Conservation (phyloP, 2,888 invertebrate species). For the Lasiommata megera region DNA sequence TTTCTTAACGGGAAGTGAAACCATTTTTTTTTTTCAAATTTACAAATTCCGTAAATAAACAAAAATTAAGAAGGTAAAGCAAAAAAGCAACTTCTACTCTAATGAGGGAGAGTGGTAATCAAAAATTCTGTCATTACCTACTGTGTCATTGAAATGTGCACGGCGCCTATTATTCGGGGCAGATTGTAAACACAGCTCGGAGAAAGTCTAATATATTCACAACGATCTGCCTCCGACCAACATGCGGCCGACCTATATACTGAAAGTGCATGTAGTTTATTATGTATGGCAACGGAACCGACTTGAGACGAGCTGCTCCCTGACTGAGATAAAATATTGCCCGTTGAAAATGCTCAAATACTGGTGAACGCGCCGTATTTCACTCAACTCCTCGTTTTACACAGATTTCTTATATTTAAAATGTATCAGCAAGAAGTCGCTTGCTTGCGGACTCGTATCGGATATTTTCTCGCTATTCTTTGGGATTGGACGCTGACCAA, state of each 20-base stretch:
- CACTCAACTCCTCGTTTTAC: constrained; percentile 18
- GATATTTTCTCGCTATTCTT: constrained; percentile 11
- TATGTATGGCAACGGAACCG: constrained; percentile 35
- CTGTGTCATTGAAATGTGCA: constrained; percentile 28
- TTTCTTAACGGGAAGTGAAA: too few relatives aligned
- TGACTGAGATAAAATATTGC: constrained; percentile 36
- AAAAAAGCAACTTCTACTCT: constrained; percentile 13
- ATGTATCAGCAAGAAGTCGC: constrained; percentile 15
- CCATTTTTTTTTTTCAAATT: too few relatives aligned
- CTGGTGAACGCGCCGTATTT: constrained; percentile 27
- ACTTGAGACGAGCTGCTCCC: constrained; percentile 34
- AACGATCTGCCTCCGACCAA: constrained; percentile 31
- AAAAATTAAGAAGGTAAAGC: background rate
- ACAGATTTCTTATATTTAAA: constrained; percentile 26
- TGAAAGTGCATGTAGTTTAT: constrained; percentile 35
- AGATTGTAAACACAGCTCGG: constrained; percentile 28
- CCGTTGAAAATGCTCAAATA: constrained; percentile 35
- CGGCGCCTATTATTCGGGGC: constrained; percentile 26
- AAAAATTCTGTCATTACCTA: constrained; percentile 29
- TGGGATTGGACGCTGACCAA: constrained; percentile 15
- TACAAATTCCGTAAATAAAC: too few relatives aligned
- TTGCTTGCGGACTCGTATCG: constrained; percentile 4
- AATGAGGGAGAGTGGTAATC: constrained; percentile 27
- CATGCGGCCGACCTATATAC: constrained; percentile 35
- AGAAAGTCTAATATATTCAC: constrained; percentile 32